phyloP scores from a whole-genome alignment of 2,888 invertebrate species.

The Ceriagrion tenellum region DNA sequence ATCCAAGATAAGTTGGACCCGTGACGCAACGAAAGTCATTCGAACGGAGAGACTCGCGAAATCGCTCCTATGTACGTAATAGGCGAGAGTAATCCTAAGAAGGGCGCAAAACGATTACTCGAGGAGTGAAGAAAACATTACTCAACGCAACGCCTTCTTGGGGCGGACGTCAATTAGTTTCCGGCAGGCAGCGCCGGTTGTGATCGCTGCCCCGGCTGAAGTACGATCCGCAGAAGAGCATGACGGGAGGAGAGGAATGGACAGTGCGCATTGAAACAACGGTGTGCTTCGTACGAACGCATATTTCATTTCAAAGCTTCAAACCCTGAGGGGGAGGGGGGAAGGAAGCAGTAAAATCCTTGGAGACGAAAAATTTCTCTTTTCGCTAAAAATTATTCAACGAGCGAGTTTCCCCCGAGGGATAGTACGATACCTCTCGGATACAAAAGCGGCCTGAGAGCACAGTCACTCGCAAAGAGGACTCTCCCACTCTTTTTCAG shows the following conservation, averaged over 20 bases:
- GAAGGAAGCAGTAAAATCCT: not conserved
- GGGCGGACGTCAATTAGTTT: not conserved
- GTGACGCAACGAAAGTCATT: not conserved
- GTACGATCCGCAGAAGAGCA: not conserved
- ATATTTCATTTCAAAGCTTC: not conserved
- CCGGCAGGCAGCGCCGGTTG: not conserved
- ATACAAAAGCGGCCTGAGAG: not conserved
- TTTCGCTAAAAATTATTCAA: not conserved
- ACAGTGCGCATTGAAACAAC: not conserved
- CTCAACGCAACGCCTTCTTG: not conserved
- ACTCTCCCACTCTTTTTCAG: not conserved
- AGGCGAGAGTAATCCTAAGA: not conserved
- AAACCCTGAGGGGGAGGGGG: no score
- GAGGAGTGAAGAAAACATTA: not conserved
- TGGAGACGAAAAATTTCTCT: slow-evolving; percentile 8
- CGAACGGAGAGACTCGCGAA: not conserved
- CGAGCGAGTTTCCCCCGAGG: not conserved
- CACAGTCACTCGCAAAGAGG: no score
- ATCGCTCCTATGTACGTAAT: not conserved
- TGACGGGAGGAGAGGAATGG: slow-evolving; percentile 3
- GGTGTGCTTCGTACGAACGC: not conserved
- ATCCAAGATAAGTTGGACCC: not conserved
- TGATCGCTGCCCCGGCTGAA: not conserved
- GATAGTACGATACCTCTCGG: not conserved
- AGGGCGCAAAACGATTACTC: not conserved